phyloP scores from a whole-genome alignment of 2,113 vertebrate species.

The Osmerus eperlanus region DNA sequence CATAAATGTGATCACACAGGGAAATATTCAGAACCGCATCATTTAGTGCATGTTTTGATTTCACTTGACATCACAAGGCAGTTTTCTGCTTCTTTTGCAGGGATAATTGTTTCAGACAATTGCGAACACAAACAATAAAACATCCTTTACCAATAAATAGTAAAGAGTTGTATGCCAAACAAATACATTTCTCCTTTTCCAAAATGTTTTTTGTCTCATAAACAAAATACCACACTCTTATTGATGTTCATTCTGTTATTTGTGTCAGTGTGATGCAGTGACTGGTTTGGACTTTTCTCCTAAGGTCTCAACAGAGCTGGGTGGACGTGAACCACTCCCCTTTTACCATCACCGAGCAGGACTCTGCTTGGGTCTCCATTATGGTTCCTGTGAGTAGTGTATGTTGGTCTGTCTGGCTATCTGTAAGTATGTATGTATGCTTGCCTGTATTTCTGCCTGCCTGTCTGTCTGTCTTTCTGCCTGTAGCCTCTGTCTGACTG shows the following conservation, averaged over 20 bases:
- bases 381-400: neutral
- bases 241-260: neutral
- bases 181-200: neutral
- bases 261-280: neutral
- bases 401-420: neutral
- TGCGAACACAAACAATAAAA: neutral
- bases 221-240: neutral
- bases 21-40: neutral
- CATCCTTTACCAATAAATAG: neutral
- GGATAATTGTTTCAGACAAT: constrained; percentile 4
- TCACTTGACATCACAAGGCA: constrained; percentile 26
- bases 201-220: neutral
- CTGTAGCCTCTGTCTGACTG: no score
- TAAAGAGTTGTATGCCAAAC: constrained; percentile 9
- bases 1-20: neutral
- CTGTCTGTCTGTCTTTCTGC: neutral
- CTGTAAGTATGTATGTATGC: constrained; percentile 1
- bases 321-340: neutral
- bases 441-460: neutral
- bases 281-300: neutral
- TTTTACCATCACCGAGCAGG: neutral
- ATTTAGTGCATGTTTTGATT: neutral
- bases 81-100: constrained; percentile 19
- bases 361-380: constrained; percentile 1
- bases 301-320: neutral